Evolutionary conservation across 2,113 vertebrate species (phyloP).

Genomic region (Sturnus vulgaris): DNA sequence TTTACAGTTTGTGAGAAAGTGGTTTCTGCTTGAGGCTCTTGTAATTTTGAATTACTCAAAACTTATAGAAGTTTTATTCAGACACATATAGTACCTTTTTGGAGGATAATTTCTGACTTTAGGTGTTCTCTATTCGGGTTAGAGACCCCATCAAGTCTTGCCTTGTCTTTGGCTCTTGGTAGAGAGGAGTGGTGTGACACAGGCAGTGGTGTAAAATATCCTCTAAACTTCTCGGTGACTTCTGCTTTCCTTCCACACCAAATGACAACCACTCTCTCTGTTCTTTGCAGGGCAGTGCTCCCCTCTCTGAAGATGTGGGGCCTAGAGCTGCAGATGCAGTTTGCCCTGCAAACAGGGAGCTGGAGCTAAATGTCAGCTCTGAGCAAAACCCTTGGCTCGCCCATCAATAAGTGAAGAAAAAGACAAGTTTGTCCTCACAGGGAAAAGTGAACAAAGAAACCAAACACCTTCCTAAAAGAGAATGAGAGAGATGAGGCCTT

Average conservation of each 20-base stretch:
- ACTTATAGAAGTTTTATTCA: not conserved
- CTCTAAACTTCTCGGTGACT: rapidly evolving
- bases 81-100: not conserved
- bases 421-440: not conserved
- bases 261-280: not conserved
- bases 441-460: not conserved
- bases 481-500: not conserved
- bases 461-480: not conserved
- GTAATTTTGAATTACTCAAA: not conserved
- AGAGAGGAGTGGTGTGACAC: not conserved
- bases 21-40: not conserved
- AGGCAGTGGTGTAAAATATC: not conserved
- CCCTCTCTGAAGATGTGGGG: not conserved
- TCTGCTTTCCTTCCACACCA: not conserved
- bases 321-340: not conserved
- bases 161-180: not conserved
- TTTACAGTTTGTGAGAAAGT: not conserved
- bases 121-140: rapidly evolving
- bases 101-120: not conserved
- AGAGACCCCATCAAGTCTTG: rapidly evolving
- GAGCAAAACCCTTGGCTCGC: conserved; percentile 53
- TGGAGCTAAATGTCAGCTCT: not conserved
- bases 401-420: conserved; percentile 6
- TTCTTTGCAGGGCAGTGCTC: not conserved
- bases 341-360: not conserved